Conservation (phyloP, 2,113 vertebrate species). For the Bucco capensis region DNA sequence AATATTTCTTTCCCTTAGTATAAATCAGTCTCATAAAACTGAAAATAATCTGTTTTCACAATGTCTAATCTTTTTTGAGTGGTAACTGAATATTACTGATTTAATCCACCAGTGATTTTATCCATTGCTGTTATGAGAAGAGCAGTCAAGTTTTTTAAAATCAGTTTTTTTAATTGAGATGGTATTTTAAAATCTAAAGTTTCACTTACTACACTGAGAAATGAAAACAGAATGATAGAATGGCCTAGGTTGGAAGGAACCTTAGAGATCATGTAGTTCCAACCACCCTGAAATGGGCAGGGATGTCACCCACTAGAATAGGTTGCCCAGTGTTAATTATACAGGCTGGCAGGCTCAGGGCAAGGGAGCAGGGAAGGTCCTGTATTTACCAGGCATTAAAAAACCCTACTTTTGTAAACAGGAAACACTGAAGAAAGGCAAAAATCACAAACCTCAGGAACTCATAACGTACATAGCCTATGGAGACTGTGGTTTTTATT, state of each 20-base stretch:
- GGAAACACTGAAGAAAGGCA: background rate
- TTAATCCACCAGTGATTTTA: background rate
- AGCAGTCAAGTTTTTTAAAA: background rate
- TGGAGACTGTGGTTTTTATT: background rate
- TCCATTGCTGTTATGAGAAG: background rate
- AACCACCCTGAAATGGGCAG: too few relatives aligned
- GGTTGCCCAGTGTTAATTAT: too few relatives aligned
- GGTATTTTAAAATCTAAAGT: background rate
- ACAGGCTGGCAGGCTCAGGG: background rate
- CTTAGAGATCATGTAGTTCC: too few relatives aligned
- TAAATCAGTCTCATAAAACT: background rate
- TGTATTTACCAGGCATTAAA: background rate
- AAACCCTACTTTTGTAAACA: background rate
- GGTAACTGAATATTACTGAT: background rate
- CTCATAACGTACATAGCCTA: background rate
- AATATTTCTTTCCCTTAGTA: background rate
- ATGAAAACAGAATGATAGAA: too few relatives aligned
- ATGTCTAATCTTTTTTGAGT: background rate
- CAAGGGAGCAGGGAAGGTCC: background rate
- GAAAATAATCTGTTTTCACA: background rate
- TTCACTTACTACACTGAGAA: background rate
- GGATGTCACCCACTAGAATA: too few relatives aligned
- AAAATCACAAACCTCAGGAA: background rate
- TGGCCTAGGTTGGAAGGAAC: too few relatives aligned
- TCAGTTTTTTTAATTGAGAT: background rate